Conservation (phyloP, 2,113 vertebrate genomes). For the Ciconia boyciana region DNA sequence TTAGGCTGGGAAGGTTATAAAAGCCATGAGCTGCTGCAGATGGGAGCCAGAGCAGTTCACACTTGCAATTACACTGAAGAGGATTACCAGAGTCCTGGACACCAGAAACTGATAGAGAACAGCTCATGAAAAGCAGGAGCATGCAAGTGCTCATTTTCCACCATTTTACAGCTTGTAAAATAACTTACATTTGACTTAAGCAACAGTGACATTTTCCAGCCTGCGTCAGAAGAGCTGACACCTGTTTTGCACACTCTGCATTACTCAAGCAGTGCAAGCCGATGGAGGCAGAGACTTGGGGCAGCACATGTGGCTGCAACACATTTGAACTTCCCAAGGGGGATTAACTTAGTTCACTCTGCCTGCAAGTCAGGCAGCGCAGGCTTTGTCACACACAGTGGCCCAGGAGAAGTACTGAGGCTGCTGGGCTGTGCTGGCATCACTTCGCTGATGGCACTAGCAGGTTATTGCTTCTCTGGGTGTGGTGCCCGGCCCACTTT, state of each 20-base stretch:
- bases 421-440: fast-evolving
- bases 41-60: not conserved
- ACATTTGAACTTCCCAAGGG: not conserved
- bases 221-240: not conserved
- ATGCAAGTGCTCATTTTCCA: not conserved
- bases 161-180: not conserved
- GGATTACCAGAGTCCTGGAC: not conserved
- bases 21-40: not conserved
- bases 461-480: not conserved
- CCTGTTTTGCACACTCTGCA: not conserved
- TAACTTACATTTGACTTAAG: not conserved
- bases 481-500: not conserved
- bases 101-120: not conserved
- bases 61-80: not conserved
- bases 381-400: not conserved
- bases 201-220: not conserved
- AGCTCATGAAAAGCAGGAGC: not conserved
- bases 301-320: not conserved
- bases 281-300: not conserved
- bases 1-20: not conserved
- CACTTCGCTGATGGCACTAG: not conserved
- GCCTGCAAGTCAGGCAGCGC: not conserved
- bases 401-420: not conserved
- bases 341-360: not conserved
- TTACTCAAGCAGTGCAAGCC: not conserved